These are phyloP conservation scores for Haliclona indistincta DNA, from an alignment of 37 sponge, comb jelly and placozoan genomes.

Conservation along the genomic window DNA sequence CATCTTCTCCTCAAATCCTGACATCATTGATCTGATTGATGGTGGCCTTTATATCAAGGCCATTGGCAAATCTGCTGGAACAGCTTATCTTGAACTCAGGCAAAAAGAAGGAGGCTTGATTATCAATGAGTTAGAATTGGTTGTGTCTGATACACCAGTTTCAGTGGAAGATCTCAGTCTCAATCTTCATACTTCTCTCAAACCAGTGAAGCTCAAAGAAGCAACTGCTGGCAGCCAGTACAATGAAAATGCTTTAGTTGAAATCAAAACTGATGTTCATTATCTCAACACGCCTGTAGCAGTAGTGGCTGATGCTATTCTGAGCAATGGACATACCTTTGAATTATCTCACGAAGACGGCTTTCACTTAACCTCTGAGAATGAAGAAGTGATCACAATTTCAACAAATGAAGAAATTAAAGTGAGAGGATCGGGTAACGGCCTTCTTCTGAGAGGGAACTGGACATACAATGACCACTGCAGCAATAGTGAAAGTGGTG, in stretches of 20 bases:
- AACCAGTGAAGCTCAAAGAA: not conserved
- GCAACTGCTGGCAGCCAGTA: conserved; percentile 21
- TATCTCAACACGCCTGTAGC: conserved; percentile 21
- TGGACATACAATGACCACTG: not conserved
- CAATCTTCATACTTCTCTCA: conserved; percentile 36
- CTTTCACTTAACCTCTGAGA: conserved; percentile 20
- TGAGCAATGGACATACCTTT: conserved; percentile 37
- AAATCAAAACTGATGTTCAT: not conserved
- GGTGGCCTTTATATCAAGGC: conserved; percentile 11
- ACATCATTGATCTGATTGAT: not conserved
- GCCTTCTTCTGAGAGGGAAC: conserved; percentile 20
- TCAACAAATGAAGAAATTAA: not conserved
- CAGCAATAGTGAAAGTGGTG: too few relatives aligned
- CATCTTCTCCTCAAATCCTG: conserved; percentile 8
- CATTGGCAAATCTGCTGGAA: conserved; percentile 26
- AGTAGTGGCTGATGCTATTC: conserved; percentile 54
- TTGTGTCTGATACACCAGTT: conserved; percentile 22
- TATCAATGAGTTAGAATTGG: conserved; percentile 12
- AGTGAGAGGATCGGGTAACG: conserved; percentile 41
- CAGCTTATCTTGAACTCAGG: too few relatives aligned
- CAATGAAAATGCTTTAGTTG: conserved; percentile 7
- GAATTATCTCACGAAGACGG: conserved; percentile 28
- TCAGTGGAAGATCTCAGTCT: conserved; percentile 40
- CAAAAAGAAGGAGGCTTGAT: not conserved
- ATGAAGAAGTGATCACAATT: conserved; percentile 31